Evolutionary conservation across 2,113 vertebrate species (phyloP).

Genomic region (Burhinus bistriatus): DNA sequence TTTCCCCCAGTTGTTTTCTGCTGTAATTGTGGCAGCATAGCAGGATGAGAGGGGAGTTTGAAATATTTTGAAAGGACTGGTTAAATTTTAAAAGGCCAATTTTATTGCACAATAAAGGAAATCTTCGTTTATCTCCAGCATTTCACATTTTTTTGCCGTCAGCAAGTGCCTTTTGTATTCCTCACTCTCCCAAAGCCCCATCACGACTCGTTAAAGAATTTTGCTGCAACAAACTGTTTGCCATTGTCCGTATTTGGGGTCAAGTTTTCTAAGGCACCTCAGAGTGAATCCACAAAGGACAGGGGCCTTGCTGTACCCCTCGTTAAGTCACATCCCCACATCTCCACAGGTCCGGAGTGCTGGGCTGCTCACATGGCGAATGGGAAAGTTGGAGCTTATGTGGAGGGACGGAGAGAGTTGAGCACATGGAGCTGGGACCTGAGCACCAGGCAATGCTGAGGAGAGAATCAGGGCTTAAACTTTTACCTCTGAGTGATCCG

Average conservation of each 20-base stretch:
- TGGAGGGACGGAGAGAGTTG: background rate
- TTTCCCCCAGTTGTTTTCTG: background rate
- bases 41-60: background rate
- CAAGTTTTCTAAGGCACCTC: background rate
- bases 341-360: fast-evolving
- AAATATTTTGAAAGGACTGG: constrained; percentile 26
- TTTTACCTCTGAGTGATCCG: background rate
- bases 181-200: background rate
- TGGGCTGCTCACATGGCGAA: background rate
- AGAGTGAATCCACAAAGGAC: background rate
- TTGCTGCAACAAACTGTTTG: background rate
- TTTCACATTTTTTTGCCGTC: background rate
- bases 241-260: background rate
- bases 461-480: background rate
- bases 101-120: constrained; percentile 46
- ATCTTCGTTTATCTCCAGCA: background rate
- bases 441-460: background rate
- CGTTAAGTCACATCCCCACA: fast-evolving
- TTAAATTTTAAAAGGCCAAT: background rate
- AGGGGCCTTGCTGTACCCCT: background rate
- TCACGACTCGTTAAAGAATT: background rate
- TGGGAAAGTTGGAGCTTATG: background rate
- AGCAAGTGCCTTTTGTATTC: background rate
- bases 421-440: background rate
- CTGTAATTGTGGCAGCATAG: background rate